Base-by-base conservation (phyloP, 2,888 invertebrate species). In the Nezara viridula region DNA sequence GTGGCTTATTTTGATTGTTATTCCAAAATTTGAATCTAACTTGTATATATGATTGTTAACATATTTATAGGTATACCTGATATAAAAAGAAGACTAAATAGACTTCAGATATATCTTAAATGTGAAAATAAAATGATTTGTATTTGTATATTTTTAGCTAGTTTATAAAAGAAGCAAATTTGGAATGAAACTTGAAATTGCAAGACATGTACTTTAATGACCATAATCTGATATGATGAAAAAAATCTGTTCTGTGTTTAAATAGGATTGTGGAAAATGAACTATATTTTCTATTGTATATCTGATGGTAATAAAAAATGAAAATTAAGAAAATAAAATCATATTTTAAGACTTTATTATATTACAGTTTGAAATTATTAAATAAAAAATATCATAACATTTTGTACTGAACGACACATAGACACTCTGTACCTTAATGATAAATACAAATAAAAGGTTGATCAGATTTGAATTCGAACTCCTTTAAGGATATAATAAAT, bases 201-300 rank as follows among this genome's bases (percentile, higher is more conserved):
- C 55, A 49, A 89, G 49, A 86, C 27, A 81, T 86, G 86, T 77
- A 55, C 86, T 89, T 44, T 86, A 89, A 44, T 86, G 89, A 89
- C 89, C 89, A 89, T 52, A 40, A 47, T 77, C 85, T 89, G 32
- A 85, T 85, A 50, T 32, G 66, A 89, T 60, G 24, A 89, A 89
- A 66, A 60, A 85, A 89, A 37, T 66, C 49, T 73, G 32, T 89
- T 86, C 73, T 73, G 44, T 60, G 88, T 88, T 89, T 89, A 44
- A 88, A 89, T 89, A 87, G 89, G 52, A 86, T 44, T 90, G 90
- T 90, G 90, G 89, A 90, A 90, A 90, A 89, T 90, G 89, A 90
- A 89, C 90, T 91, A 91, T 91, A 91, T 91, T 91, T 91, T 90
- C 90, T 91, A 91, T 90, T 91, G 90, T 90, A 90, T 88, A 89